Conservation (phyloP, 2,797 vertebrate species). For the Anabacerthia variegaticeps region DNA sequence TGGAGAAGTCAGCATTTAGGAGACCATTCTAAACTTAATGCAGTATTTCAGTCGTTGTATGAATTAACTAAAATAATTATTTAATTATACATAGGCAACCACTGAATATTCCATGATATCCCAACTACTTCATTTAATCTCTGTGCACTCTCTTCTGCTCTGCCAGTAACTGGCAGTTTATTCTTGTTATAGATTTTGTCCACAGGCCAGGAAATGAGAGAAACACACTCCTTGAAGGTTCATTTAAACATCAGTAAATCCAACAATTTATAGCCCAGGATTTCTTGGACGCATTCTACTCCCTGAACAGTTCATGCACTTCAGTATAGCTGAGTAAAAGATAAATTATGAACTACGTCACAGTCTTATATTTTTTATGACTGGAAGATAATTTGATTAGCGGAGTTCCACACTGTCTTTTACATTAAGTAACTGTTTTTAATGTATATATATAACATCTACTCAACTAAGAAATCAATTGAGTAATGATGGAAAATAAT, state of each 20-base stretch:
- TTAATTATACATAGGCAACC: background rate
- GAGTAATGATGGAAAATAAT: background rate
- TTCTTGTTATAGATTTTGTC: background rate
- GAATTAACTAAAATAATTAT: background rate
- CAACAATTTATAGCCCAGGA: background rate
- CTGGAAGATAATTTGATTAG: background rate
- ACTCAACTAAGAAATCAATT: background rate
- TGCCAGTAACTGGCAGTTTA: background rate
- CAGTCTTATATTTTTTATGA: background rate
- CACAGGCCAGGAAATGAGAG: background rate
- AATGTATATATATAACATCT: background rate
- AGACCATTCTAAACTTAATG: background rate
- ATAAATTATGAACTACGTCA: background rate
- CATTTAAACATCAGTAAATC: constrained; percentile 19
- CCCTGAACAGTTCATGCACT: background rate
- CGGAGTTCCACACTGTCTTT: background rate
- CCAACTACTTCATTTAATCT: background rate
- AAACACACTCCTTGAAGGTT: background rate
- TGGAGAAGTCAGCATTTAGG: background rate
- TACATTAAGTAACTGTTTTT: background rate
- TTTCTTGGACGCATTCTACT: background rate
- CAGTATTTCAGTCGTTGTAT: background rate
- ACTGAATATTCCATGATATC: background rate
- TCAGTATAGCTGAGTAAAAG: background rate
- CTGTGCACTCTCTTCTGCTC: background rate